Conservation (phyloP, 2,888 invertebrate species). For the Galeopsomyia nigrocyanea region DNA sequence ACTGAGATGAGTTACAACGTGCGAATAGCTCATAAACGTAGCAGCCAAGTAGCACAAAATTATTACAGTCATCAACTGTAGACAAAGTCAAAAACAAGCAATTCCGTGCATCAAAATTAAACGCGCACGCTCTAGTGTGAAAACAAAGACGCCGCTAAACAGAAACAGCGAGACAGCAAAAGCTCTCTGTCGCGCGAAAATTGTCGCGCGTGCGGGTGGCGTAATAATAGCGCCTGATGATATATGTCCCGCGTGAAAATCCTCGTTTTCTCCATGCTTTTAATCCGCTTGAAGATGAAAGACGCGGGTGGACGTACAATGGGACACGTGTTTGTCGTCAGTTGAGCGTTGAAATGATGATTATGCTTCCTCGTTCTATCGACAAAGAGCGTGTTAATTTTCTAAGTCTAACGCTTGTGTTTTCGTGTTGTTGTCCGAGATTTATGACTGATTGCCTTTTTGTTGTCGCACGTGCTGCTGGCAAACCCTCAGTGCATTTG, state of each 20-base stretch:
- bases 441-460: constrained; percentile 46
- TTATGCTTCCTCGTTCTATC: neutral
- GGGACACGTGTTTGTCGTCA: constrained; percentile 62
- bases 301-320: constrained; percentile 53
- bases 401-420: neutral
- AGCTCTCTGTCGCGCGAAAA: constrained; percentile 50
- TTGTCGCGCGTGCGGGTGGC: constrained; percentile 56
- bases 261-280: constrained; percentile 19
- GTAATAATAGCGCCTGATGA: constrained; percentile 62
- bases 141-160: constrained; percentile 35
- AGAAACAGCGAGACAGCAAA: constrained; percentile 8
- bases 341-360: constrained; percentile 1
- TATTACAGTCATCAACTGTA: too few species aligned
- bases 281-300: neutral
- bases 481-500: constrained; percentile 26
- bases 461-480: constrained; percentile 8
- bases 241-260: constrained; percentile 48
- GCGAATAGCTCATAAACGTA: too few species aligned
- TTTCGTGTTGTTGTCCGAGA: constrained; percentile 8
- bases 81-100: neutral
- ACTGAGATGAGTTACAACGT: too few species aligned
- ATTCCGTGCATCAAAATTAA: constrained; percentile 26
- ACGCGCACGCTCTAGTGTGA: constrained; percentile 29
- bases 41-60: too few species aligned
- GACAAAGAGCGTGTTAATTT: neutral